Conservation (phyloP, 2,888 invertebrate species). For the Panopea generosa region DNA sequence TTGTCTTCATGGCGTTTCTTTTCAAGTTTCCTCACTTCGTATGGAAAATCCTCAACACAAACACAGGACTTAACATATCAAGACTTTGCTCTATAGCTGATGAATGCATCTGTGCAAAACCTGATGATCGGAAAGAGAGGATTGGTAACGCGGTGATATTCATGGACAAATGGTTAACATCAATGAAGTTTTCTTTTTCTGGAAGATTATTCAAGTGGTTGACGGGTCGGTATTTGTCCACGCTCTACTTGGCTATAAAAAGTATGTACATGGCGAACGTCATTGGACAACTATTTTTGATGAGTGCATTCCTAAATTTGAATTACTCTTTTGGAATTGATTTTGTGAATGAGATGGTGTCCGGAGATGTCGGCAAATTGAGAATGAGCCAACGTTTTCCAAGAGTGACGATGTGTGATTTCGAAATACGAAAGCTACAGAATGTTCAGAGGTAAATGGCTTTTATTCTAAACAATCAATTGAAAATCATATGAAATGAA, state of each 20-base stretch:
- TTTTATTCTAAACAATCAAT: conserved; percentile 71
- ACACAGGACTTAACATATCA: conserved; percentile 65
- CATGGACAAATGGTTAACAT: conserved; percentile 67
- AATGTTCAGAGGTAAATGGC: conserved; percentile 72
- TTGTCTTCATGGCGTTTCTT: conserved; percentile 71
- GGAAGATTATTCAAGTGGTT: conserved; percentile 76
- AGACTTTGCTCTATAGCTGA: conserved; percentile 59
- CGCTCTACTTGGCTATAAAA: conserved; percentile 73
- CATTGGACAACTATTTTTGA: conserved; percentile 74
- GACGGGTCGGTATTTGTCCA: conserved; percentile 72
- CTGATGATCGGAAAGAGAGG: conserved; percentile 57
- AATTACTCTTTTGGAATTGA: conserved; percentile 76
- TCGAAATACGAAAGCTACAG: conserved; percentile 79
- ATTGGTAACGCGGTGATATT: conserved; percentile 62
- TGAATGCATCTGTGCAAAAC: conserved; percentile 49
- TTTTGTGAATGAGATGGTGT: conserved; percentile 71
- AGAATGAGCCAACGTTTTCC: conserved; percentile 65
- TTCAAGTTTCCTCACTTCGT: conserved; percentile 68
- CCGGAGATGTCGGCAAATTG: conserved; percentile 18
- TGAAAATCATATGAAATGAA: conserved; percentile 9
- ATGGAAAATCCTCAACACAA: conserved; percentile 65
- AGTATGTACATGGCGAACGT: conserved; percentile 70
- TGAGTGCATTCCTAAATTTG: conserved; percentile 75
- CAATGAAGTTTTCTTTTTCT: conserved; percentile 14
- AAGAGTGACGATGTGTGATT: conserved; percentile 77